Conservation (phyloP, 2,113 vertebrate species). For the Lota lota region DNA sequence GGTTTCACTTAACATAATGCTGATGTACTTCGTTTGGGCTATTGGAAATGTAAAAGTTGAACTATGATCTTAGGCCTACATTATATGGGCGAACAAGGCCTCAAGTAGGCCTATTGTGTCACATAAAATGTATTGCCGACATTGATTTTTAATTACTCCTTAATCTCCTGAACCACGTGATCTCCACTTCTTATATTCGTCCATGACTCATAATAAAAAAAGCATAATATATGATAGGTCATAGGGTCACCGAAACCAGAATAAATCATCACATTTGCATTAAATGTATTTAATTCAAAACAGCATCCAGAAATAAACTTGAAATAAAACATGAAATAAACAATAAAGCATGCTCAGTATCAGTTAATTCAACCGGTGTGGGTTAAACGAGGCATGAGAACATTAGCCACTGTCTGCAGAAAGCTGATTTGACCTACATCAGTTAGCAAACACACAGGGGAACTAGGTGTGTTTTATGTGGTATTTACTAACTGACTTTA, state of each 20-base stretch:
- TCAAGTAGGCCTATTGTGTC: no score
- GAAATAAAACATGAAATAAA: conserved; percentile 26
- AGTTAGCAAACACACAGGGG: not conserved
- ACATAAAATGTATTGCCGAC: no score
- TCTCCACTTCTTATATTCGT: no score
- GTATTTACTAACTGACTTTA: not conserved
- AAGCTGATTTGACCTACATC: not conserved
- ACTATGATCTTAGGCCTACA: no score
- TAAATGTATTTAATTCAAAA: conserved; percentile 34
- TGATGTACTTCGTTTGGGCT: no score
- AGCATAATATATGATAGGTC: no score
- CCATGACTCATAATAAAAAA: no score
- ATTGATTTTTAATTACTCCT: no score
- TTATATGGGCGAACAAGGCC: no score
- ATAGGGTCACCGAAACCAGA: not conserved
- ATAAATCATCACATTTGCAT: not conserved
- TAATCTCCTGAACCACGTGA: no score
- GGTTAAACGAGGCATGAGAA: conserved; percentile 36
- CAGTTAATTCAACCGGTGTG: conserved; percentile 6
- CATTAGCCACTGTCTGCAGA: conserved; percentile 17
- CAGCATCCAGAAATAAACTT: conserved; percentile 39
- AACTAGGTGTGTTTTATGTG: not conserved
- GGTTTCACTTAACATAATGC: no score
- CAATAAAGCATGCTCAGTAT: conserved; percentile 53
- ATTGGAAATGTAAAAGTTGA: no score